Evolutionary conservation across 2,888 invertebrate species (phyloP), one percentile per base, ranked within the genome.

Genomic region (Prostheceraeus crozeri): DNA sequence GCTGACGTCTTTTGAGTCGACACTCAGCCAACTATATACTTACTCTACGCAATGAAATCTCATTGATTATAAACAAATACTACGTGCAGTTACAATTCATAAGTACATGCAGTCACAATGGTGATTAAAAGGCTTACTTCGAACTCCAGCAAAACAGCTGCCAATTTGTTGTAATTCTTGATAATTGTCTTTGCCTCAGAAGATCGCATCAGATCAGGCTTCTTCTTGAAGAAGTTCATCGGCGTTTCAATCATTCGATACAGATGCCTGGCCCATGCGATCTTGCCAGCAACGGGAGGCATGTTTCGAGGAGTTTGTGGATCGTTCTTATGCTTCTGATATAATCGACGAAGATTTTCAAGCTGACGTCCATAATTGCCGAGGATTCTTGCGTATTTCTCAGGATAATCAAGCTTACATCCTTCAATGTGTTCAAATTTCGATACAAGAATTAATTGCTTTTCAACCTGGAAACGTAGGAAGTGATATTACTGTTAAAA

Each of bases 241-340:
- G 90, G 82, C 71, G 86, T 85, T 30, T 85, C 84, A 68, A 91
- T 82, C 73, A 89, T 89, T 64, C 84, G 81, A 71, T 84, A 83
- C 60, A 89, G 78, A 36, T 87, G 86, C 16, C 87, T 81, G 3
- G 85, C 83, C 89, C 89, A 89, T 71, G 85, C 70, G 23, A 77
- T 76, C 63, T 77, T 74, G 77, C 91, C 93, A 60, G 90, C 87
- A 23, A 91, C 85, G 0, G 91, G 90, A 1, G 93, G 89, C 74
- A 88, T 85, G 76, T 90, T 87, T 65, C 87, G 80, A 0, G 89
- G 85, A 40, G 90, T 79, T 0, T 89, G 88, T 0, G 91, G 91
- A 72, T 89, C 88, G 65, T 86, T 86, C 64, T 85, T 85, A 71
- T 88, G 86, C 67, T 85, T 85, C 68, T 86, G 86, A 73, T 89